phyloP scores from a whole-genome alignment of 2,888 invertebrate species.

The Dryococelus australis region DNA sequence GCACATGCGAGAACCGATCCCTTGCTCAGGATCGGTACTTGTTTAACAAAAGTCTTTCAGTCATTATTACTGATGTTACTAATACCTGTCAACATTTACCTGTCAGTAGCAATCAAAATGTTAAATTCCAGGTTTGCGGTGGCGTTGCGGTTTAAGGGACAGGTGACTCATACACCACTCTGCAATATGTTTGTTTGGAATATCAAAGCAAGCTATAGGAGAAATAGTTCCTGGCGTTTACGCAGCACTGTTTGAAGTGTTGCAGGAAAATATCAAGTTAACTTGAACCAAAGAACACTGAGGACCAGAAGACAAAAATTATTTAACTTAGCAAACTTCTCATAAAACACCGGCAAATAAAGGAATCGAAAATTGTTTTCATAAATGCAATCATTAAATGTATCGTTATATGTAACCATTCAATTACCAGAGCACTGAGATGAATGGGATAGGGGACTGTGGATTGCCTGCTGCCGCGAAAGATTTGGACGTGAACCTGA shows the following conservation, averaged over 20 bases:
- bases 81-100: not conserved
- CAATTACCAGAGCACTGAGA: not conserved
- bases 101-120: not conserved
- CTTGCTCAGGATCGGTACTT: not conserved
- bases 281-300: not conserved
- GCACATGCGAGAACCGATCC: not conserved
- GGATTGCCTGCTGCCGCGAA: not conserved
- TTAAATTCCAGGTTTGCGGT: not conserved
- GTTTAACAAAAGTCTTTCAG: not conserved
- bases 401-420: not conserved
- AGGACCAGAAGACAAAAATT: not conserved
- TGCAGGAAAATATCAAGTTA: conserved; percentile 13
- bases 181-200: not conserved
- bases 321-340: too few relatives aligned
- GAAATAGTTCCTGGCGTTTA: not conserved
- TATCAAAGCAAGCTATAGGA: not conserved
- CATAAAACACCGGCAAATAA: not conserved
- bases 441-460: too few relatives aligned
- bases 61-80: not conserved
- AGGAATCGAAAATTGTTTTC: not conserved
- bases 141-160: not conserved
- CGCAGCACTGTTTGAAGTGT: not conserved
- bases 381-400: not conserved
- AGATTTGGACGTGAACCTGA: not conserved
- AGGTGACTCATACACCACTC: not conserved